Evolutionary conservation across 2,888 invertebrate species (phyloP), one percentile per base, ranked within the genome.

Genomic region (Oligia strigilis): DNA sequence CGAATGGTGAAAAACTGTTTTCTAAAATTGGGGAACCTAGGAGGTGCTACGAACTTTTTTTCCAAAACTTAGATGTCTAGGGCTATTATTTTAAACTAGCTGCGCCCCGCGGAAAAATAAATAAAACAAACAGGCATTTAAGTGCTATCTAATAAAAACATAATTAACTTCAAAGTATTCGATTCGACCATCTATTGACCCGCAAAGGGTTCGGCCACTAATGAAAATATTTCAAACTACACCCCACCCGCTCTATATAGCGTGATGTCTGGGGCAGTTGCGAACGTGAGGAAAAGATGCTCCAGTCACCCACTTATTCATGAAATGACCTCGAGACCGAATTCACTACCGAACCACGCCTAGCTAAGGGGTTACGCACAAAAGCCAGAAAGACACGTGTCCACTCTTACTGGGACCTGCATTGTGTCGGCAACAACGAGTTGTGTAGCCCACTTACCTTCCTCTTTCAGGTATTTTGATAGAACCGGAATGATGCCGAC

Each of bases 361-460:
- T 17, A 29, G 6, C 67, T 3, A 40, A 29, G 23, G 8, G 66
- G 71, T 23, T 46, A 62, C 52, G 11, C 9, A 72, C 66, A 78
- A 78, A 55, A 36, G 36, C 58, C 17, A 14, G 11, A n/a, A 67
- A 62, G 40, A 76, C 55, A 64, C 58, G 23, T 46, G 62, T 72
- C 72, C 49, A 66, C 46, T 55, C 4, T 58, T 36, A 67, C 43
- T 14, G 17, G 5, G 13, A 23, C 46, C 46, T 43, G 9, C 55
- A 55, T 62, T 66, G 13, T 40, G 66, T 29, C 14, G 36, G 40
- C 23, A 60, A 58, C 23, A 60, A 62, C 52, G n/a, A 40, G 36
- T 62, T 64, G 46, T 49, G 40, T 64, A 49, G 17, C 29, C 14
- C 71, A 86, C 86, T 84, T 64, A 84, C 84, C 86, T 80, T 70